Evolutionary conservation across 1,140 invertebrate species (phyloP).

Genomic region (Drosophila truncata): DNA sequence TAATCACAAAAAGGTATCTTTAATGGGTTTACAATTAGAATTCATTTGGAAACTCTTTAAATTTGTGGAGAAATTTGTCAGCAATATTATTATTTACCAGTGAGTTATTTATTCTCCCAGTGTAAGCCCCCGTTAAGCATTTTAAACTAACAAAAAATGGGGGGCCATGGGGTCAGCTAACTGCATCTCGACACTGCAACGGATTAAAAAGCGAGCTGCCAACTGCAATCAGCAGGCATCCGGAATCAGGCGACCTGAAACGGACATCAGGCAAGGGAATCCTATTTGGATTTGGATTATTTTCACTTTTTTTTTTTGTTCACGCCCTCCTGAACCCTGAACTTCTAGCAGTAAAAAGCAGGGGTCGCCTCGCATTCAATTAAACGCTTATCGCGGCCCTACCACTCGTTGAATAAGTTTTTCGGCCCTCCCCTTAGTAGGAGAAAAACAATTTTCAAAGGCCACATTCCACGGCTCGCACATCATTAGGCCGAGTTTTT

Average conservation of each 20-base stretch:
- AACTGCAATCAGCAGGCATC: slow-evolving; percentile 34
- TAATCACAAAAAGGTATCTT: neutral
- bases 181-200: slow-evolving; percentile 11
- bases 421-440: slow-evolving; percentile 4
- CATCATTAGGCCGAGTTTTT: slow-evolving; percentile 49
- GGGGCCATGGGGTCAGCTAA: slow-evolving; percentile 2
- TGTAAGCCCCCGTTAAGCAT: slow-evolving; percentile 5
- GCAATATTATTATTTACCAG: neutral
- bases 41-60: neutral
- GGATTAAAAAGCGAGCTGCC: slow-evolving; percentile 31
- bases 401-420: slow-evolving; percentile 61
- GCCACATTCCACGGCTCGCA: slow-evolving; percentile 43
- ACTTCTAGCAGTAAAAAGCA: slow-evolving; percentile 2
- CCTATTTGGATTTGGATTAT: slow-evolving; percentile 17
- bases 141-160: slow-evolving; percentile 8
- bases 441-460: slow-evolving; percentile 54
- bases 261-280: slow-evolving; percentile 31
- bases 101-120: neutral
- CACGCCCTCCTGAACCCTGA: neutral
- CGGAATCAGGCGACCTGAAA: slow-evolving; percentile 34
- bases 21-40: neutral
- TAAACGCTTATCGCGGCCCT: slow-evolving; percentile 72
- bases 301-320: neutral
- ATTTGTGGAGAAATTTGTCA: too few species aligned
- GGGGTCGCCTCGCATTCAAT: slow-evolving; percentile 64